A percentile compares a stretch with the other conserved stretches of the same genome.
These are phyloP conservation scores for Condylostylus longicornis DNA, from an alignment of 1,140 invertebrate species.

Conservation along the genomic window DNA sequence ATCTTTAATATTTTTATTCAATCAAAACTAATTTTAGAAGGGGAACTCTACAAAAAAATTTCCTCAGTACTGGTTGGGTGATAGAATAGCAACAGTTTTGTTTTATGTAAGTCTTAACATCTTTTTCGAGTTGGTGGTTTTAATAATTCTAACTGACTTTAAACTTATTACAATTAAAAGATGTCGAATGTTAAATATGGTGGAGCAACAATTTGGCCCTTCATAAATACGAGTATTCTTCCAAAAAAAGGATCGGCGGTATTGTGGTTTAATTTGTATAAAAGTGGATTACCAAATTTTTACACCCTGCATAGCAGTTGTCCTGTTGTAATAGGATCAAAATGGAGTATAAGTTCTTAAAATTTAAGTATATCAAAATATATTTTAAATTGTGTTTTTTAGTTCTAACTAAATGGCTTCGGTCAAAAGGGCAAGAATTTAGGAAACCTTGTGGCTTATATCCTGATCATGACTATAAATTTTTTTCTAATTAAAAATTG, in stretches of 20 bases:
- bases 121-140: too few species aligned
- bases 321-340: conserved; percentile 1
- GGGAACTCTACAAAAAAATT: too few species aligned
- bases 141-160: too few species aligned
- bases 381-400: too few species aligned
- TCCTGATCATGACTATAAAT: too few species aligned
- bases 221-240: conserved; percentile 14
- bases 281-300: conserved; percentile 79
- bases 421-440: conserved; percentile 77
- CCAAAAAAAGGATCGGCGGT: conserved; percentile 76
- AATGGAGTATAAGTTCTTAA: conserved; percentile 1
- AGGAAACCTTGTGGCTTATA: conserved; percentile 51
- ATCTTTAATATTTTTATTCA: too few species aligned
- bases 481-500: too few species aligned
- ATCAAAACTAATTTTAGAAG: too few species aligned
- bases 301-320: conserved; percentile 60
- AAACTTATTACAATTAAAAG: conserved; percentile 59
- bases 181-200: conserved; percentile 80
- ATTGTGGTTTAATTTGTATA: conserved; percentile 86
- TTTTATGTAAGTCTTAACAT: conserved; percentile 24
- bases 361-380: too few species aligned
- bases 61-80: conserved; percentile 5
- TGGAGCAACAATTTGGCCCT: conserved; percentile 84
- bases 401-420: conserved; percentile 91
- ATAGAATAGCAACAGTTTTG: conserved; percentile 26